Percentiles rank a stretch among this genome's conserved stretches.
These are phyloP conservation scores for Elysia crispata DNA, from an alignment of 2,888 invertebrate genomes.

Conservation along the genomic window DNA sequence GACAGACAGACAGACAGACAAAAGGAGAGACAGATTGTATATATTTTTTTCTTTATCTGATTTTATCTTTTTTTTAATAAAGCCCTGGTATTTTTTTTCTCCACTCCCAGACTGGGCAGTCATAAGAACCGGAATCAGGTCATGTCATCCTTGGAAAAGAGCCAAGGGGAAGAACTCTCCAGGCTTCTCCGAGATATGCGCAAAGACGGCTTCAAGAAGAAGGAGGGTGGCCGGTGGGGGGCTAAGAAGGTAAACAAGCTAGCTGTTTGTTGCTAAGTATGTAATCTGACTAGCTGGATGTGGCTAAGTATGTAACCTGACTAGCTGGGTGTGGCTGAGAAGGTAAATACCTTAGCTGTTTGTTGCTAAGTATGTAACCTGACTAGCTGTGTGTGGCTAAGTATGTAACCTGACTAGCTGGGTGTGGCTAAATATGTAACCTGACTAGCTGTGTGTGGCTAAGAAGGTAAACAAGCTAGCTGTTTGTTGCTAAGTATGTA, in stretches of 20 bases:
- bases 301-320: too few species aligned
- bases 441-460: too few species aligned
- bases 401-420: too few species aligned
- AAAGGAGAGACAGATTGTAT: neutral
- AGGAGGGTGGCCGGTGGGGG: conserved; percentile 58
- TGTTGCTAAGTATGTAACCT: too few species aligned
- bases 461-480: neutral
- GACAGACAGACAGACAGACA: neutral
- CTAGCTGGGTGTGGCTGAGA: too few species aligned
- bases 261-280: neutral
- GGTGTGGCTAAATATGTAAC: too few species aligned
- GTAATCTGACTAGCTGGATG: too few species aligned
- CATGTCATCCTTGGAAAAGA: conserved; percentile 56
- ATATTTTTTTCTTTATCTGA: neutral
- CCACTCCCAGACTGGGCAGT: conserved; percentile 20
- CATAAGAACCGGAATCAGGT: conserved; percentile 30
- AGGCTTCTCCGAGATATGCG: conserved; percentile 62
- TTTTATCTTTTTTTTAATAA: neutral
- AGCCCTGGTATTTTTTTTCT: neutral
- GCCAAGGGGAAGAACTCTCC: conserved; percentile 57
- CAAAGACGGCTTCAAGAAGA: conserved; percentile 56
- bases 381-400: too few species aligned
- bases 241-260: conserved; percentile 62
- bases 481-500: too few species aligned
- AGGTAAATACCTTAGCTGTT: too few species aligned